These are phyloP conservation scores for Chrysina gloriosa DNA, from an alignment of 2,888 invertebrate species.

Conservation along the genomic window DNA sequence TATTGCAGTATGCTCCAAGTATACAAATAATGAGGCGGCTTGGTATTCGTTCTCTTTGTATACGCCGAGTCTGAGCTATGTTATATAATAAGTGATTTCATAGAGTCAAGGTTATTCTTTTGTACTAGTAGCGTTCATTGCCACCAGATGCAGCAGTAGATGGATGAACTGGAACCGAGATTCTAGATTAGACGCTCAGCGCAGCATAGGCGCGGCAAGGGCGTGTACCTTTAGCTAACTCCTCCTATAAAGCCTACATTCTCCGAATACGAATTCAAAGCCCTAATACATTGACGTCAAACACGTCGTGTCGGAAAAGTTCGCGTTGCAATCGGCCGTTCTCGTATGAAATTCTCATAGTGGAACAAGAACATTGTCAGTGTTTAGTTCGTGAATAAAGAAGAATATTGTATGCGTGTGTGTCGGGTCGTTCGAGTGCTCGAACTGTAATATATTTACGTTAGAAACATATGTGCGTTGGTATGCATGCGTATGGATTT, in stretches of 20 bases:
- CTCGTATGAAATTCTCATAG: constrained; percentile 59
- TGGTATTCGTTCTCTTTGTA: constrained; percentile 24
- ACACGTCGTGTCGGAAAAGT: constrained; percentile 52
- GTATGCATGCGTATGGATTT: constrained; percentile 28
- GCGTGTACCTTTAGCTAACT: constrained; percentile 48
- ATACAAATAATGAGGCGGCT: constrained; percentile 6
- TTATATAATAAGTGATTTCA: constrained; percentile 46
- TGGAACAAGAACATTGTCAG: constrained; percentile 57
- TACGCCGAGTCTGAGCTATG: constrained; percentile 23
- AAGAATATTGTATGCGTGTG: constrained; percentile 53
- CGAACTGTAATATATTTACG: constrained; percentile 36
- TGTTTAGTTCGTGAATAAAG: constrained; percentile 57
- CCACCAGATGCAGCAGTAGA: constrained; percentile 57
- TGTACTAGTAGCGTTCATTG: constrained; percentile 57
- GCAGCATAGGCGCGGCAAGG: constrained; percentile 54
- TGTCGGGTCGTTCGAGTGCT: constrained; percentile 44
- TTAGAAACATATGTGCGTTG: constrained; percentile 24
- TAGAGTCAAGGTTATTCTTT: constrained; percentile 62
- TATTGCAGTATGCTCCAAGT: no score
- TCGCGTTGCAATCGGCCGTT: constrained; percentile 53
- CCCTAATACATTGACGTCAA: constrained; percentile 55
- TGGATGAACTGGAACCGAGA: constrained; percentile 51
- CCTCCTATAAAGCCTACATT: constrained; percentile 60
- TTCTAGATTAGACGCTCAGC: constrained; percentile 45
- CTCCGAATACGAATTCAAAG: constrained; percentile 56